A percentile compares a stretch with the other conserved stretches of the same genome.
phyloP scores from a whole-genome alignment of 2,797 vertebrate genomes.

The Merluccius polli region DNA sequence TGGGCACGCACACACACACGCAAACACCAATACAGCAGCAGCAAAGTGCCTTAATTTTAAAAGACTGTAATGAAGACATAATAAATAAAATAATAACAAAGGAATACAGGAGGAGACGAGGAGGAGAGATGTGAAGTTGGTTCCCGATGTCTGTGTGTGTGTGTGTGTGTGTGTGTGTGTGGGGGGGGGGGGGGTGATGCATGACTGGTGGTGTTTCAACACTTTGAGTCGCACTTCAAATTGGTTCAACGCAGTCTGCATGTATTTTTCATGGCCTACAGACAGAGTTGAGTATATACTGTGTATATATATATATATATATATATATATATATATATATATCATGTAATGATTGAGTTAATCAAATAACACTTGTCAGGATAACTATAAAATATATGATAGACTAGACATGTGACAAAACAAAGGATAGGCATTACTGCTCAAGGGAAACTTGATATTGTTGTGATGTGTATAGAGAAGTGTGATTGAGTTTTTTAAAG shows the following conservation, averaged over 20 bases:
- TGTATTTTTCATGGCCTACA: not conserved
- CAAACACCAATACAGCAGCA: not conserved
- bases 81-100: constrained; percentile 20
- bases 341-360: not conserved
- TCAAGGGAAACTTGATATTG: not conserved
- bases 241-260: not conserved
- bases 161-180: no score
- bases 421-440: no score
- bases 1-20: not conserved
- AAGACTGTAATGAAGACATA: constrained; percentile 28
- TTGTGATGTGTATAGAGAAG: not conserved
- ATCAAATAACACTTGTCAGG: not conserved
- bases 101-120: not conserved
- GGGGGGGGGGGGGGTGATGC: no score
- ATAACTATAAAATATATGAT: not conserved
- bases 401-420: no score
- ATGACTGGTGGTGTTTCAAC: no score
- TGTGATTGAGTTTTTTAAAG: not conserved
- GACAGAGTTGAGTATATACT: not conserved
- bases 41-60: not conserved
- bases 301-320: no score
- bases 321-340: no score
- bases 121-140: no score
- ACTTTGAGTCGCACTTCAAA: no score
- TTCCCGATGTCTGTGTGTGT: no score